phyloP scores from a whole-genome alignment of 2,888 invertebrate genomes.

The Ophioninae sp. region DNA sequence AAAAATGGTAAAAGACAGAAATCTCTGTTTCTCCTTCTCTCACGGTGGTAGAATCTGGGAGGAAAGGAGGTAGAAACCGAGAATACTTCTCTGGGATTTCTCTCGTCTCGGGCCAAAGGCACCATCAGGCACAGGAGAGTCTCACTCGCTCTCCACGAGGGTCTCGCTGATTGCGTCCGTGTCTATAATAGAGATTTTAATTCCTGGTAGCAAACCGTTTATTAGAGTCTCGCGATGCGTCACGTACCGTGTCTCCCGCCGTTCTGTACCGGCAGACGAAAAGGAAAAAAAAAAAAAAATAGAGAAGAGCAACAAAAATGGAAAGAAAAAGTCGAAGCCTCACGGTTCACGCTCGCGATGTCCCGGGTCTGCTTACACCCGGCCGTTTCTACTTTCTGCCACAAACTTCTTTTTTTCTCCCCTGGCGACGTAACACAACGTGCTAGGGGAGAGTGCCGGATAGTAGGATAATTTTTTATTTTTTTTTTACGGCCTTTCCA shows the following conservation, averaged over 20 bases:
- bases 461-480: slow-evolving; percentile 2
- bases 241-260: slow-evolving; percentile 60
- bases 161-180: slow-evolving; percentile 65
- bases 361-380: slow-evolving; percentile 34
- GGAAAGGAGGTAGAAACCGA: slow-evolving; percentile 36
- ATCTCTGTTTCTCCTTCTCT: not conserved
- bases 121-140: slow-evolving; percentile 44
- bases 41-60: slow-evolving; percentile 32
- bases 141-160: slow-evolving; percentile 46
- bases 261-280: slow-evolving; percentile 15
- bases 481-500: not conserved
- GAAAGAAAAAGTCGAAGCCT: slow-evolving; percentile 25
- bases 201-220: slow-evolving; percentile 70
- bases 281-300: slow-evolving; percentile 21
- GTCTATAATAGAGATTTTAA: slow-evolving; percentile 72
- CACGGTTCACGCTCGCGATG: slow-evolving; percentile 26
- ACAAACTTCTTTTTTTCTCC: slow-evolving; percentile 12
- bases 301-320: not conserved
- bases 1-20: slow-evolving; percentile 23
- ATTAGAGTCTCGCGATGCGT: slow-evolving; percentile 69
- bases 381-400: slow-evolving; percentile 53
- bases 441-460: not conserved
- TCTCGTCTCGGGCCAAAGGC: slow-evolving; percentile 44
- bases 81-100: slow-evolving; percentile 53
- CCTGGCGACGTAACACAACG: slow-evolving; percentile 6